Conservation (phyloP, 2,888 invertebrate species). For the Bellardia bayeri region DNA sequence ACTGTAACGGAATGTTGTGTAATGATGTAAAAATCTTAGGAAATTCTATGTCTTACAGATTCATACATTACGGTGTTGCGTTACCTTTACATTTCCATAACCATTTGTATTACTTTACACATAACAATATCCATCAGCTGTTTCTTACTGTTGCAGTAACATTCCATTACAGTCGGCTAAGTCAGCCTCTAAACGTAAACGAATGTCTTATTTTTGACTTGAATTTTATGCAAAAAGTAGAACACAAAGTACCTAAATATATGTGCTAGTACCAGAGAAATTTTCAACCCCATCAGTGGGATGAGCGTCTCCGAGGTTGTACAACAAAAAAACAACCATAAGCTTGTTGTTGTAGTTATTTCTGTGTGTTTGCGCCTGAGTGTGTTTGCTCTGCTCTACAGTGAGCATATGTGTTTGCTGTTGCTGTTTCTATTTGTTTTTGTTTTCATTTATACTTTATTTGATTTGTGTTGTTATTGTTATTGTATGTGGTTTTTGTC, state of each 20-base stretch:
- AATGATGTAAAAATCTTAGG: too few relatives aligned
- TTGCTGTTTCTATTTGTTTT: conserved; percentile 43
- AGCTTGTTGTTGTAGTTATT: not conserved
- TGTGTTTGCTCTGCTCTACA: conserved; percentile 16
- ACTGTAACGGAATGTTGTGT: too few relatives aligned
- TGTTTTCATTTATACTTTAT: conserved; percentile 10
- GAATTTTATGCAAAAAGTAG: not conserved
- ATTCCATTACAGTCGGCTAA: too few relatives aligned
- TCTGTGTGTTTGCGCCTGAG: not conserved
- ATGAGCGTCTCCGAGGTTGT: conserved; percentile 45
- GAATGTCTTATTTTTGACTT: too few relatives aligned
- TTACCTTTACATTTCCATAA: too few relatives aligned
- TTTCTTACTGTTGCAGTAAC: too few relatives aligned
- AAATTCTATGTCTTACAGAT: too few relatives aligned
- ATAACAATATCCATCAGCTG: too few relatives aligned
- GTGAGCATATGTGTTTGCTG: conserved; percentile 27
- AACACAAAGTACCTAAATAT: not conserved
- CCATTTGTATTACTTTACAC: too few relatives aligned
- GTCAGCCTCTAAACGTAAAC: too few relatives aligned
- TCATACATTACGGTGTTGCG: too few relatives aligned
- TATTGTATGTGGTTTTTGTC: not conserved
- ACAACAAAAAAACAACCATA: not conserved
- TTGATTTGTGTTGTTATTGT: not conserved
- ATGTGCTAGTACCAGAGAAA: not conserved
- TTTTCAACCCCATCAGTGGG: conserved; percentile 2